These are phyloP conservation scores for Stegana nigrithorax DNA, from an alignment of 2,888 invertebrate species.

Conservation along the genomic window DNA sequence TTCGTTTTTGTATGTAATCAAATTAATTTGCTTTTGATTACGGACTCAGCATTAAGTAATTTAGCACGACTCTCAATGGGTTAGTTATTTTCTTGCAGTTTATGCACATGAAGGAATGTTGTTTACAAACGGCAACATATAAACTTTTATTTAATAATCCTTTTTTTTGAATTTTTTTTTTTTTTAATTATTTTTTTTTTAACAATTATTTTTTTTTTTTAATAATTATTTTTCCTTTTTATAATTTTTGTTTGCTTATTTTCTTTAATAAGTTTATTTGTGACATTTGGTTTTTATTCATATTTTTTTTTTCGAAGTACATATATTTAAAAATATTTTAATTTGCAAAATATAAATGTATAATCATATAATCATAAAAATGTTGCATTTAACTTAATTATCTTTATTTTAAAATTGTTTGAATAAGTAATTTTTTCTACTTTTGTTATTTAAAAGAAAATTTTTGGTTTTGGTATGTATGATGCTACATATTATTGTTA, in stretches of 20 bases:
- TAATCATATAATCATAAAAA: no score
- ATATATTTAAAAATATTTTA: no score
- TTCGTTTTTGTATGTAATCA: not conserved
- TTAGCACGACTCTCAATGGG: not conserved
- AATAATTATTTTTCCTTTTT: no score
- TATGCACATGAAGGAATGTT: not conserved
- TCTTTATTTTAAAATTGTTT: no score
- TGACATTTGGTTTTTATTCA: not conserved
- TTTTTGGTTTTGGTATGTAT: no score
- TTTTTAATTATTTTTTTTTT: not conserved
- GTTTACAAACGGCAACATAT: no score
- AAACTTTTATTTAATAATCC: not conserved
- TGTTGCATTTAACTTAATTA: no score
- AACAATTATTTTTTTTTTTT: not conserved
- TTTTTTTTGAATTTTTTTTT: not conserved
- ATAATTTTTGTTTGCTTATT: not conserved
- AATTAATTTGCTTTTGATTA: not conserved
- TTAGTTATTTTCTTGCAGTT: no score
- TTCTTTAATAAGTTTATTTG: not conserved
- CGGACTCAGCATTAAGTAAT: not conserved
- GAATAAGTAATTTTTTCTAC: no score
- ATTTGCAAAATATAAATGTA: no score
- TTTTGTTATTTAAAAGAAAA: no score
- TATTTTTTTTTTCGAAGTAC: not conserved
- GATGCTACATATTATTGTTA: not conserved